Percentiles rank a stretch among this genome's conserved stretches.
phyloP scores from a whole-genome alignment of 2,888 invertebrate genomes.

The Papilio gigon region DNA sequence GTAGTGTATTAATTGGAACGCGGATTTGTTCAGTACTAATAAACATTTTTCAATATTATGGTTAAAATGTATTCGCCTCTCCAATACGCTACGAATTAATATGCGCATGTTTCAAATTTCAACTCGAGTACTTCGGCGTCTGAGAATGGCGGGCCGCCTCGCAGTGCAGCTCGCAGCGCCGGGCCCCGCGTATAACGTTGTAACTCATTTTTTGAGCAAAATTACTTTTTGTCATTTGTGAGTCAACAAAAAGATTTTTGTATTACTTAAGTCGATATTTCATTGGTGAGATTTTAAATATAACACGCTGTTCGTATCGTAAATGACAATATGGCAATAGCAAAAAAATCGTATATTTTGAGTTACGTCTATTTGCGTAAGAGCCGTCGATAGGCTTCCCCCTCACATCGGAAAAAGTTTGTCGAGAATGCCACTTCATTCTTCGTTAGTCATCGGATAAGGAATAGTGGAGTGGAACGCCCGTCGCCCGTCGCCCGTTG shows the following conservation, averaged over 20 bases:
- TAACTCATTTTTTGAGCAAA: background rate
- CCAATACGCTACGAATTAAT: conserved; percentile 29
- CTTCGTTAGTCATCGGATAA: conserved; percentile 36
- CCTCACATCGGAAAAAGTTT: conserved; percentile 34
- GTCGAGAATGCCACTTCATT: conserved; percentile 35
- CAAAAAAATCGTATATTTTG: background rate
- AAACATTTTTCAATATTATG: conserved; percentile 1
- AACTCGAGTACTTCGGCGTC: conserved; percentile 34
- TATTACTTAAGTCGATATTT: background rate
- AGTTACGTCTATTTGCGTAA: background rate
- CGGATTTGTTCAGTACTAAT: conserved; percentile 4
- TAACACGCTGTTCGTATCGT: too few relatives aligned
- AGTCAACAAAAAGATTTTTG: background rate
- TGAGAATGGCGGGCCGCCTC: conserved; percentile 29
- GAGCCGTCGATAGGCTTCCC: conserved; percentile 23
- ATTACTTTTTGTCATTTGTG: background rate
- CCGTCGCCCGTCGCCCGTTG: conserved; percentile 35
- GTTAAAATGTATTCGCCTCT: conserved; percentile 17
- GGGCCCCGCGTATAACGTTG: background rate
- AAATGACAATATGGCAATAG: background rate
- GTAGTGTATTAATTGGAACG: background rate
- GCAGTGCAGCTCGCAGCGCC: conserved; percentile 10
- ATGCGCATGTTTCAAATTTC: conserved; percentile 39
- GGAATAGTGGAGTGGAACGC: conserved; percentile 41
- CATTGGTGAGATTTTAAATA: background rate